phyloP scores from a whole-genome alignment of 2,113 vertebrate species.

The Tenrec ecaudatus region DNA sequence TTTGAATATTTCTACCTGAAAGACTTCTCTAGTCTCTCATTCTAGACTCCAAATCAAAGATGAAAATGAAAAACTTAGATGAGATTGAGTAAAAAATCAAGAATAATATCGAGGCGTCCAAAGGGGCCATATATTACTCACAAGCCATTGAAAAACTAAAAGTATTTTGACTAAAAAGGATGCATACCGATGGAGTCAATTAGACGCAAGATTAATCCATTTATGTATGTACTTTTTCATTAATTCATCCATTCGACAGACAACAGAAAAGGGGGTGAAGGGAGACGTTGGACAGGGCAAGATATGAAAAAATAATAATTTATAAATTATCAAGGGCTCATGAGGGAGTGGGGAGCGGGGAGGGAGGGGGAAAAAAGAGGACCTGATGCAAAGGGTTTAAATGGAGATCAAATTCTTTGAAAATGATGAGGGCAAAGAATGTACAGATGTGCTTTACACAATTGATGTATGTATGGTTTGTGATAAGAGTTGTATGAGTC shows the following conservation, averaged over 20 bases:
- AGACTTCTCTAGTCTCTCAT: conserved; percentile 54
- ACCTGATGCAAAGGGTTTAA: too few relatives aligned
- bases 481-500: too few relatives aligned
- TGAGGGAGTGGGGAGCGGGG: too few relatives aligned
- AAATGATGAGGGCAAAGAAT: too few relatives aligned
- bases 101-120: conserved; percentile 15
- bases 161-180: conserved; percentile 53
- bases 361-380: too few relatives aligned
- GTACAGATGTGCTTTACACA: too few relatives aligned
- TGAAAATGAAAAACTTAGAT: conserved; percentile 39
- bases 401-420: too few relatives aligned
- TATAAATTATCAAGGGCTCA: too few relatives aligned
- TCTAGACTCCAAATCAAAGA: conserved; percentile 61
- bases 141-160: conserved; percentile 44
- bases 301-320: too few relatives aligned
- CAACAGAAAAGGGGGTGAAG: too few relatives aligned
- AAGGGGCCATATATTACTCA: conserved; percentile 25
- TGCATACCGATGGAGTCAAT: background rate
- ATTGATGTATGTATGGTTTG: too few relatives aligned
- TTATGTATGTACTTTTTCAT: background rate
- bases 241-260: conserved; percentile 20
- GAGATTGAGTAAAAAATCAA: conserved; percentile 26
- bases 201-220: conserved; percentile 38
- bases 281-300: too few relatives aligned
- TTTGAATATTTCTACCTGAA: conserved; percentile 49